phyloP scores from a whole-genome alignment of 2,888 invertebrate genomes.

The Heliothis peltigera region DNA sequence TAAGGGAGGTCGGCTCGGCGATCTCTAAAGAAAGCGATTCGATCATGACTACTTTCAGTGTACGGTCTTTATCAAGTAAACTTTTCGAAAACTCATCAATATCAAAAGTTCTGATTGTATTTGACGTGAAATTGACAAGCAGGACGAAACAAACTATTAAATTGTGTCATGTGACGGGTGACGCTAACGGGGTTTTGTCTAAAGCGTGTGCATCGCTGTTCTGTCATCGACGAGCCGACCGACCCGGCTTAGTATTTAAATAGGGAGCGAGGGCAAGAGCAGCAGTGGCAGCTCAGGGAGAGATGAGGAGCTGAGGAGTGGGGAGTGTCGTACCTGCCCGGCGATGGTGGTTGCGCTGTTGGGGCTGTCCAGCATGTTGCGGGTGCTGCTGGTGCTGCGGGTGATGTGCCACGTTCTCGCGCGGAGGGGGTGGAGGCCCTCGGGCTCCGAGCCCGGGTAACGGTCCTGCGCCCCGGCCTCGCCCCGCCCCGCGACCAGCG shows the following conservation, averaged over 20 bases:
- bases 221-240: slow-evolving; percentile 63
- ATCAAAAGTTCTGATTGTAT: slow-evolving; percentile 19
- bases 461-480: slow-evolving; percentile 69
- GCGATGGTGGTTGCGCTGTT: slow-evolving; percentile 83
- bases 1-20: slow-evolving; percentile 71
- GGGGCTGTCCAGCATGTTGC: slow-evolving; percentile 66
- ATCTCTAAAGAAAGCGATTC: slow-evolving; percentile 50
- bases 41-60: slow-evolving; percentile 35
- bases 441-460: slow-evolving; percentile 68
- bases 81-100: slow-evolving; percentile 13
- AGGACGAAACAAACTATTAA: slow-evolving; percentile 47
- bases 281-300: slow-evolving; percentile 53
- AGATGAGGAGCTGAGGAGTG: slow-evolving; percentile 35
- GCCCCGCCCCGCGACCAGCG: slow-evolving; percentile 69
- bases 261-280: slow-evolving; percentile 58
- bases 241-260: slow-evolving; percentile 65
- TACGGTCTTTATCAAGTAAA: slow-evolving; percentile 19
- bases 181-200: slow-evolving; percentile 41
- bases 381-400: slow-evolving; percentile 67
- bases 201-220: slow-evolving; percentile 51
- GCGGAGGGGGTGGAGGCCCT: slow-evolving; percentile 60
- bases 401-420: slow-evolving; percentile 58
- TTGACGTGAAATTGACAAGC: slow-evolving; percentile 46
- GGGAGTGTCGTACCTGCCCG: slow-evolving; percentile 82
- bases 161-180: slow-evolving; percentile 42